A percentile compares a stretch with the other conserved stretches of the same genome.
Conservation (phyloP, 2,888 invertebrate species). For the Drosophila prostipennis region DNA sequence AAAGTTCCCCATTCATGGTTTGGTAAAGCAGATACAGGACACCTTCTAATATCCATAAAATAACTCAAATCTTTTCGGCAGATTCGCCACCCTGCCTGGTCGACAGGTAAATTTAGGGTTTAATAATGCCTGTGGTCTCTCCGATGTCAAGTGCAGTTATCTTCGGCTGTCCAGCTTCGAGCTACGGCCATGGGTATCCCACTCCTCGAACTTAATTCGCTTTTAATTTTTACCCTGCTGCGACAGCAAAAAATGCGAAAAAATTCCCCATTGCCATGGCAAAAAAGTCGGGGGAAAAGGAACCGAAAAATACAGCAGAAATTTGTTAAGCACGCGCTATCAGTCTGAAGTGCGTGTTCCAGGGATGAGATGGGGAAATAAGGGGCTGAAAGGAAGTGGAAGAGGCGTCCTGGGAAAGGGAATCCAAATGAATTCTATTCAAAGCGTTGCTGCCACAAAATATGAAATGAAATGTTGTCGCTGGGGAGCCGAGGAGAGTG, state of each 20-base stretch:
- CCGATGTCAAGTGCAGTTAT: conserved; percentile 24
- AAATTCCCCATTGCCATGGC: conserved; percentile 46
- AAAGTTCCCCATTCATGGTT: conserved; percentile 5
- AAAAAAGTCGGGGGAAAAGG: conserved; percentile 29
- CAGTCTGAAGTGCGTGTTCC: conserved; percentile 56
- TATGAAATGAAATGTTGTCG: conserved; percentile 65
- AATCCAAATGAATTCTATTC: conserved; percentile 67
- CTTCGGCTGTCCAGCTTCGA: conserved; percentile 8
- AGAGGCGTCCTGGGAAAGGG: conserved; percentile 20
- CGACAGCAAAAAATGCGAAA: conserved; percentile 56
- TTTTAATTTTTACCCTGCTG: conserved; percentile 65
- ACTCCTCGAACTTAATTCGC: conserved; percentile 60
- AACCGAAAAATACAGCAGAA: conserved; percentile 51
- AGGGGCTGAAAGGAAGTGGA: conserved; percentile 1
- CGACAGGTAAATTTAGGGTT: conserved; percentile 31
- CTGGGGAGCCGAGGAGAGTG: conserved; percentile 31
- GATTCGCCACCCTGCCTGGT: conserved; percentile 17
- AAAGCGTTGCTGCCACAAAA: conserved; percentile 57
- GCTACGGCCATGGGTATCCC: not conserved
- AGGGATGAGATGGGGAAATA: conserved; percentile 1
- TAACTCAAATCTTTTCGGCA: conserved; percentile 40
- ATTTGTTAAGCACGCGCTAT: conserved; percentile 63
- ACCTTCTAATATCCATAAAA: conserved; percentile 38
- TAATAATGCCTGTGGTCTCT: conserved; percentile 19
- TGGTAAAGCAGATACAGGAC: conserved; percentile 26